Base-by-base conservation (phyloP, 2,797 vertebrate genomes). In the Distichodus sexfasciatus region DNA sequence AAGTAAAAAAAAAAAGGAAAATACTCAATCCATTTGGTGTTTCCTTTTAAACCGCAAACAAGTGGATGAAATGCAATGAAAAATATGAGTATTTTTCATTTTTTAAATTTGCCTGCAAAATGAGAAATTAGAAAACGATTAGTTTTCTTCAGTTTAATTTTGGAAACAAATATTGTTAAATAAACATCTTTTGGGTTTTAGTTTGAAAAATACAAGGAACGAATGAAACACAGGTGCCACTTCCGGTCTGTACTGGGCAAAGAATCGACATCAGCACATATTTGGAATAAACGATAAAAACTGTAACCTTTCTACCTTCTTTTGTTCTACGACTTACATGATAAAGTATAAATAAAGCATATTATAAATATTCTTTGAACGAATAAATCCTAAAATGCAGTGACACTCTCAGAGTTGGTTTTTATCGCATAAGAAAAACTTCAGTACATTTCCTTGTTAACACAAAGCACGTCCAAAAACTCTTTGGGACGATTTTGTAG, bases 361-460 rank as follows among this genome's bases (percentile, higher is more conserved):
- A 60, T 75, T 84, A 89, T 90, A 90, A 90, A 91, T 90, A 91
- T 69, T 86, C 71, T 74, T 36, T 81, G 68, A 35, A 79, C 82
- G 69, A 81, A n/a, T n/a, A 38, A 80, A 84, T 80, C 72, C 79
- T 72, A 78, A 76, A 71, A 78, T 65, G 82, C 66, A 86, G 63
- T 64, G 84, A 62, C 65, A 66, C 73, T 72, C 4, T 43, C 41
- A 33, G 33, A 70, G 65, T 61, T 69, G 71, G 72, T 71, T 47
- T 63, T 23, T 64, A 23, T 14, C 61, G 66, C n/a, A 55, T 36
- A 72, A 74, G 82, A 78, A 66, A 69, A 36, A 2, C 54, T 47
- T 66, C 55, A 26, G 67, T 58, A 58, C 28, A 61, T 71, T 69
- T 80, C 68, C 72, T 35, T 46, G 72, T 33, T 31, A 19, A 63